Evolutionary conservation across 2,113 vertebrate species (phyloP).

Genomic region (Scortum barcoo): DNA sequence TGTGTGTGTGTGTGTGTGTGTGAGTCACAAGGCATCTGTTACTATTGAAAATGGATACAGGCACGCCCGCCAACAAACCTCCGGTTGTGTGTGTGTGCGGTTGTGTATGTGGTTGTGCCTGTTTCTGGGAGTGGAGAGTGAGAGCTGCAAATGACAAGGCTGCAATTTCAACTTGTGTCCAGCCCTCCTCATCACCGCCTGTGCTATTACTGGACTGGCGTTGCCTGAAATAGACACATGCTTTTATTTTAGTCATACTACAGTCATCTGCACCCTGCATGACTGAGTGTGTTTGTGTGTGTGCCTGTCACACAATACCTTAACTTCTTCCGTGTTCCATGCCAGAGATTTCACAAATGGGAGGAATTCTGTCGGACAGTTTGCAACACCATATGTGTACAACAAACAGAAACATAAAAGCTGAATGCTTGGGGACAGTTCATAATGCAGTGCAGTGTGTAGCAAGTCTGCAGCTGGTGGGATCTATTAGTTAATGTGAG

Average conservation of each 20-base stretch:
- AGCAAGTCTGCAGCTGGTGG: neutral
- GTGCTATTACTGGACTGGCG: slow-evolving; percentile 66
- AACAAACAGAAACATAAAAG: neutral
- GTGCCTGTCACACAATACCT: slow-evolving; percentile 7
- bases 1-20: neutral
- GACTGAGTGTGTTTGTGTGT: slow-evolving; percentile 14
- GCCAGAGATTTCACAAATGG: slow-evolving; percentile 35
- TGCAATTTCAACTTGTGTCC: slow-evolving; percentile 67
- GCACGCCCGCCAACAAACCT: slow-evolving; percentile 37
- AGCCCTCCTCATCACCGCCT: slow-evolving; percentile 54
- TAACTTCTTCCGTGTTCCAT: slow-evolving; percentile 7
- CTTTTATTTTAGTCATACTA: slow-evolving; percentile 65
- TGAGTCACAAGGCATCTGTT: slow-evolving; percentile 62
- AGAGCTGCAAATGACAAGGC: slow-evolving; percentile 65
- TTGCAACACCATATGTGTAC: neutral
- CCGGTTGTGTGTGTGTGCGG: neutral
- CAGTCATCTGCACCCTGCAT: slow-evolving; percentile 54
- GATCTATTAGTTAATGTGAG: neutral
- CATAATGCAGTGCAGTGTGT: neutral
- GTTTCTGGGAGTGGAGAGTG: slow-evolving; percentile 36
- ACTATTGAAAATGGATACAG: slow-evolving; percentile 57
- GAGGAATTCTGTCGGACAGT: slow-evolving; percentile 11
- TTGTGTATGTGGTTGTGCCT: neutral
- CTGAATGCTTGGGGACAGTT: neutral
- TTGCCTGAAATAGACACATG: slow-evolving; percentile 68